Evolutionary conservation across 1,140 invertebrate species (phyloP), one percentile per base, ranked within the genome.

Genomic region (Drosophila kurseongensis): DNA sequence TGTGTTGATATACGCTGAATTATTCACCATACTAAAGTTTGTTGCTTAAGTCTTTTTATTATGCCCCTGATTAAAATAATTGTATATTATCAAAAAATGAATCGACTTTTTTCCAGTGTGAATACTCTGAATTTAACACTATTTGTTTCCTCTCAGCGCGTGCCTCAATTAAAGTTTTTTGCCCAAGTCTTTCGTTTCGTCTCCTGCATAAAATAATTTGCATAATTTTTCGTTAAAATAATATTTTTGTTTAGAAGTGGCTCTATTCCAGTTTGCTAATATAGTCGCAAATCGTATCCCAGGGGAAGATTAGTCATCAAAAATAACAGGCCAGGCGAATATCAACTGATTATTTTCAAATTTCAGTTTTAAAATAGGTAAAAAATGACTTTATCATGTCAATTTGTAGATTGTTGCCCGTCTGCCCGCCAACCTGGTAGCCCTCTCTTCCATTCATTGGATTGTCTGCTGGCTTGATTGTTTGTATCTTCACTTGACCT

Each of bases 401-500:
- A 68, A 65, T 66, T 52, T 16, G 61, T 48, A 67, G 47, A 52
- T 68, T 52, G 65, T 41, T 57, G 44, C 50, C 59, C 59, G 58
- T 41, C 59, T 41, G 59, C 23, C 12, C 9, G 48, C 13, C 48
- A 48, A 55, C 41, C 66, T 67, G 61, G 61, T 67, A 67, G 67
- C 67, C 67, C 63, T 16, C 67, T 69, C 36, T 13, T 71, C 44
- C 65, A 55, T 38, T 45, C 27, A 35, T 57, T 71, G 55, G 35
- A 69, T 57, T 36, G 66, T 27, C 56, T 82, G 83, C 72, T 74
- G 67, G 67, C 67, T 68, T 59, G 80, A 50, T 78, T 82, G 82
- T 88, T 76, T 84, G 73, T 63, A 51, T 54, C 76, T 67, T 66
- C 84, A 80, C 84, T 88, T 88, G 84, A 88, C 84, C 84, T 88